Percentiles rank a stretch among this genome's conserved stretches.
Evolutionary conservation across 2,113 vertebrate species (phyloP).

Genomic region (Lampris megalopsis): DNA sequence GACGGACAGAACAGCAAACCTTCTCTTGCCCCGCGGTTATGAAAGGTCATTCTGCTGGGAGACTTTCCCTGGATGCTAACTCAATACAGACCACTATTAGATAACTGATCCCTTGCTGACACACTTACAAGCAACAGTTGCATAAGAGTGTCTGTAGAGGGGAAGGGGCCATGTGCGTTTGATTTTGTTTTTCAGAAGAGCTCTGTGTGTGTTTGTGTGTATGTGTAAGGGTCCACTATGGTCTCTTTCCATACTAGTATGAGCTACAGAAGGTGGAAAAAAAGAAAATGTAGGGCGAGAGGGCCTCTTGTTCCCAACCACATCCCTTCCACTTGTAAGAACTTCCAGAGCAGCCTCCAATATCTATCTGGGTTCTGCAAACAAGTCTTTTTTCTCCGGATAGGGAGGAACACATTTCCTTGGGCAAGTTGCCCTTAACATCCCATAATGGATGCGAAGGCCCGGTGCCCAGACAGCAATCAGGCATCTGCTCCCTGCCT

Average conservation of each 20-base stretch:
- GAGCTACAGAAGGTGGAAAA: background rate
- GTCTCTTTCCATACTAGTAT: constrained; percentile 25
- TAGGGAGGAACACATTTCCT: background rate
- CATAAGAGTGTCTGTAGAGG: constrained; percentile 7
- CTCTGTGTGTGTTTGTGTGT: background rate
- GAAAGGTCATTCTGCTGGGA: constrained; percentile 17
- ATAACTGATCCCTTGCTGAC: constrained; percentile 40
- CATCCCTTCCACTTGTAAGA: constrained; percentile 16
- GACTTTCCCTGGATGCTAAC: constrained; percentile 16
- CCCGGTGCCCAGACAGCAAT: constrained; percentile 5
- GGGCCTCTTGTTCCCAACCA: constrained; percentile 33
- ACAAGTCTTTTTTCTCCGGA: background rate
- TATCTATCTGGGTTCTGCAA: constrained; percentile 45
- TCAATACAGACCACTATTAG: constrained; percentile 33
- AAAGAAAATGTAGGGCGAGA: background rate
- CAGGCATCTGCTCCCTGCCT: constrained; percentile 3
- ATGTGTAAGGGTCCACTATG: background rate
- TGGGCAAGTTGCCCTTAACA: background rate
- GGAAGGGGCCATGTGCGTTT: constrained; percentile 27
- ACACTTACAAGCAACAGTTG: constrained; percentile 35
- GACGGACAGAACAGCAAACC: background rate
- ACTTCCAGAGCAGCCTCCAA: constrained; percentile 30
- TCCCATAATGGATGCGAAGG: constrained; percentile 13
- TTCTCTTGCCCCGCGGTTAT: background rate
- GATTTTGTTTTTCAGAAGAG: constrained; percentile 7